phyloP scores from a whole-genome alignment of 2,797 vertebrate species.

The Enteromius trimaculatus region DNA sequence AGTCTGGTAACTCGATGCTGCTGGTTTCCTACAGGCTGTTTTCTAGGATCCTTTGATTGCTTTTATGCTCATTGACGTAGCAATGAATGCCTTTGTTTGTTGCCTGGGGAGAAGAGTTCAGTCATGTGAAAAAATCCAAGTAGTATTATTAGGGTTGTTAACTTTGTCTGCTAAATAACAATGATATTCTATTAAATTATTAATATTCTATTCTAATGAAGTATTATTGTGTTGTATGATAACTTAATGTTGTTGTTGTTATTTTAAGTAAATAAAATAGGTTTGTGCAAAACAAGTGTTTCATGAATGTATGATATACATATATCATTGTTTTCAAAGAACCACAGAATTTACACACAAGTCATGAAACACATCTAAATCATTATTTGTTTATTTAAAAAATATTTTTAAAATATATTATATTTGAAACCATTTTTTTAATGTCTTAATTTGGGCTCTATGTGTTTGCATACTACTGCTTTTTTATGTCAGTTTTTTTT shows the following conservation, averaged over 20 bases:
- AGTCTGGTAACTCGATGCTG: conserved; percentile 33
- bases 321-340: too few species aligned
- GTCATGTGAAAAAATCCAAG: not conserved
- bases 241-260: not conserved
- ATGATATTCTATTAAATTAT: not conserved
- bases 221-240: too few species aligned
- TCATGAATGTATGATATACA: too few species aligned
- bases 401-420: too few species aligned
- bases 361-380: too few species aligned
- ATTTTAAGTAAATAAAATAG: not conserved
- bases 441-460: too few species aligned
- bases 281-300: too few species aligned
- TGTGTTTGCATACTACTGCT: too few species aligned
- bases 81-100: not conserved
- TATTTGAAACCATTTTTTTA: too few species aligned
- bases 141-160: not conserved
- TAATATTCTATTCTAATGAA: too few species aligned
- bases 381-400: too few species aligned
- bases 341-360: too few species aligned
- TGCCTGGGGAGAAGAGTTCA: not conserved
- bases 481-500: not conserved
- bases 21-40: conserved; percentile 11
- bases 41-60: conserved; percentile 5
- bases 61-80: not conserved
- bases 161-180: not conserved